A percentile compares a stretch with the other conserved stretches of the same genome.
Evolutionary conservation across 2,888 invertebrate genomes (phyloP).

Genomic region (Bembecia ichneumoniformis): DNA sequence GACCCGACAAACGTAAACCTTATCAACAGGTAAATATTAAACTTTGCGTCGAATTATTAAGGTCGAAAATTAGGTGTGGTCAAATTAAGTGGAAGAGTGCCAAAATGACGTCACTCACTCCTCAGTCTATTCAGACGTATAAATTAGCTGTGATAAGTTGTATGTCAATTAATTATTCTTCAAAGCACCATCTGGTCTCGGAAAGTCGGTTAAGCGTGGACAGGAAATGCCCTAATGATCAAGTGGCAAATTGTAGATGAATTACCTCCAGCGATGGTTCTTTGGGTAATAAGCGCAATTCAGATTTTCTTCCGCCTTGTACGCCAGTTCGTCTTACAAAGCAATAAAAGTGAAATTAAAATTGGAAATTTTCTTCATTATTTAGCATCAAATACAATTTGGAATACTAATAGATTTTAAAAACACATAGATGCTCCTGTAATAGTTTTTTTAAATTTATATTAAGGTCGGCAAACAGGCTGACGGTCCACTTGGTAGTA

Average conservation of each 20-base stretch:
- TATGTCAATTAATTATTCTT: slow-evolving; percentile 72
- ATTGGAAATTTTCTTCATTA: too few species aligned
- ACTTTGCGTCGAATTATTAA: slow-evolving; percentile 14
- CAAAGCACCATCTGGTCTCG: slow-evolving; percentile 68
- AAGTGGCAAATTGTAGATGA: slow-evolving; percentile 27
- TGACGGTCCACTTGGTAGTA: too few species aligned
- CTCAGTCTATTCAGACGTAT: slow-evolving; percentile 63
- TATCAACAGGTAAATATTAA: slow-evolving; percentile 9
- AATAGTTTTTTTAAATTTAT: too few species aligned
- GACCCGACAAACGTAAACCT: slow-evolving; percentile 23
- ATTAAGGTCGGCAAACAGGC: too few species aligned
- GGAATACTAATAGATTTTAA: too few species aligned
- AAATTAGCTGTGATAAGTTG: slow-evolving; percentile 71
- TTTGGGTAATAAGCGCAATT: neutral
- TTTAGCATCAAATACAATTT: too few species aligned
- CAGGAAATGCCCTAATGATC: slow-evolving; percentile 46
- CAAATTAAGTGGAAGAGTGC: slow-evolving; percentile 45
- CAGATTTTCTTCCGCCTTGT: neutral
- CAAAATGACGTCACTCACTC: slow-evolving; percentile 64
- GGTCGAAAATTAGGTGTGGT: slow-evolving; percentile 18
- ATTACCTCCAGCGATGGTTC: slow-evolving; percentile 11
- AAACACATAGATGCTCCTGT: too few species aligned
- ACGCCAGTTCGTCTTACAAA: too few species aligned
- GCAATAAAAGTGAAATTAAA: too few species aligned
- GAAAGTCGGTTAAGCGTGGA: slow-evolving; percentile 31